These are phyloP conservation scores for Barbus barbus DNA, from an alignment of 2,113 vertebrate genomes.

Conservation along the genomic window DNA sequence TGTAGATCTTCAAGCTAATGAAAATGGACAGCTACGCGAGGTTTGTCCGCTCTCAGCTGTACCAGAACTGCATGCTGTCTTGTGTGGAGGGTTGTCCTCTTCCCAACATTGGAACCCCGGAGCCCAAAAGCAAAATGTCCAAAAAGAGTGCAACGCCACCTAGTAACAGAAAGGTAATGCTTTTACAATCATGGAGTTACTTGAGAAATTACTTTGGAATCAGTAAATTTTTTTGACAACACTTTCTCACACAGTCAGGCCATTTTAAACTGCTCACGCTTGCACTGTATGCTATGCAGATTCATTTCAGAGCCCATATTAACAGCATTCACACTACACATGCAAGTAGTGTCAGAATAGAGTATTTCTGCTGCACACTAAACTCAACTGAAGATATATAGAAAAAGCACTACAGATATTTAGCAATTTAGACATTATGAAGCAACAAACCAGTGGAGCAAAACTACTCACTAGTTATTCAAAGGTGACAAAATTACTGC, in stretches of 20 bases:
- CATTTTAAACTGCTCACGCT: not conserved
- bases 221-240: no score
- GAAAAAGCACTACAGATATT: not conserved
- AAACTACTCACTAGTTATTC: not conserved
- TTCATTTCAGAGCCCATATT: not conserved
- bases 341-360: no score
- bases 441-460: not conserved
- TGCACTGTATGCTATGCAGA: not conserved
- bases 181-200: not conserved
- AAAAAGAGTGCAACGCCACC: conserved; percentile 8
- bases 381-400: not conserved
- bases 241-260: not conserved
- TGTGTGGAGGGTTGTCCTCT: conserved; percentile 81
- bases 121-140: conserved; percentile 46
- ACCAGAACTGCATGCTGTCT: conserved; percentile 73
- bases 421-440: not conserved
- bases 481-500: no score
- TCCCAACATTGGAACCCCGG: conserved; percentile 59
- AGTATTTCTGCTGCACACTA: no score
- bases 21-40: conserved; percentile 60
- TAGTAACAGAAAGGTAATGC: conserved; percentile 32
- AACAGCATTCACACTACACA: not conserved
- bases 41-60: conserved; percentile 56
- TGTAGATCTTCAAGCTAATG: conserved; percentile 63
- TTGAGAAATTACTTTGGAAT: not conserved